These are phyloP conservation scores for Dendrolimus punctatus DNA, from an alignment of 1,140 invertebrate genomes.

Conservation along the genomic window DNA sequence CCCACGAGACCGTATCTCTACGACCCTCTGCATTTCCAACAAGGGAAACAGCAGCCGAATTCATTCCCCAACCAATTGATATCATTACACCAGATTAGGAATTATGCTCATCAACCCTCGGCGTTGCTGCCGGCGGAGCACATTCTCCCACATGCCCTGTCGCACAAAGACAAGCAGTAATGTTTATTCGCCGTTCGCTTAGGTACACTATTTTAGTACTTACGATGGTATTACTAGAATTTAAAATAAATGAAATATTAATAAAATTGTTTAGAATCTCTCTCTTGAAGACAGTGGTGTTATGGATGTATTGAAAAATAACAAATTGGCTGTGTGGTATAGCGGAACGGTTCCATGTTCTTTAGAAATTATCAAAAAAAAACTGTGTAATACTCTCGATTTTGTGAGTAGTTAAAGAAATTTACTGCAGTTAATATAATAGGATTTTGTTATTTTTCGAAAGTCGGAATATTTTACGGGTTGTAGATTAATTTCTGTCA, in stretches of 20 bases:
- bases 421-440: slow-evolving; percentile 56
- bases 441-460: neutral
- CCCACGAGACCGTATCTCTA: slow-evolving; percentile 90
- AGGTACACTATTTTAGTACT: slow-evolving; percentile 59
- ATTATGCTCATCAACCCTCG: slow-evolving; percentile 94
- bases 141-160: slow-evolving; percentile 64
- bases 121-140: slow-evolving; percentile 68
- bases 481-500: neutral
- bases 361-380: slow-evolving; percentile 42
- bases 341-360: slow-evolving; percentile 50
- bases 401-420: slow-evolving; percentile 53
- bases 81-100: slow-evolving; percentile 96
- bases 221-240: slow-evolving; percentile 68
- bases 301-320: slow-evolving; percentile 44
- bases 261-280: slow-evolving; percentile 64
- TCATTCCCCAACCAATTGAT: slow-evolving; percentile 95
- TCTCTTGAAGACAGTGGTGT: slow-evolving; percentile 56
- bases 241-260: slow-evolving; percentile 61
- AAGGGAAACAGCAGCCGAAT: slow-evolving; percentile 77
- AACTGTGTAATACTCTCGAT: slow-evolving; percentile 62
- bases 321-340: neutral
- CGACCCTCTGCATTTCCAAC: slow-evolving; percentile 91
- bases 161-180: slow-evolving; percentile 70
- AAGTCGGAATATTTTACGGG: neutral
- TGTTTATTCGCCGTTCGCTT: slow-evolving; percentile 35